phyloP scores from a whole-genome alignment of 2,797 vertebrate genomes.

The Limnodromus scolopaceus region DNA sequence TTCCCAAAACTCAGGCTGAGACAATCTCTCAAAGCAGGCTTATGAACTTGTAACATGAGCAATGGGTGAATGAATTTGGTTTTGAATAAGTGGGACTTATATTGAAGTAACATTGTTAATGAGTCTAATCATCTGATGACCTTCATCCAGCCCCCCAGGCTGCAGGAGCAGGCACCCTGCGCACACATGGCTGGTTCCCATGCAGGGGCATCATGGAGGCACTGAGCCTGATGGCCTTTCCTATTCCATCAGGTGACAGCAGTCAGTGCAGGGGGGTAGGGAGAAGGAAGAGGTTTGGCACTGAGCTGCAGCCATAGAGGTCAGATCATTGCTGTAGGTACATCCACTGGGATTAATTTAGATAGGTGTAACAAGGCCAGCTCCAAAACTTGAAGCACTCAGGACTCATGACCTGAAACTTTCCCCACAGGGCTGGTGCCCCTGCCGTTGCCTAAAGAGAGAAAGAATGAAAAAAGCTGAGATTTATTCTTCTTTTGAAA shows the following conservation, averaged over 20 bases:
- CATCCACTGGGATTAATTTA: background rate
- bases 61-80: background rate
- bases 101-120: background rate
- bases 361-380: background rate
- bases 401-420: background rate
- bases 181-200: fast-evolving
- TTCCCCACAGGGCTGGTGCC: background rate
- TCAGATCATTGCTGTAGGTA: background rate
- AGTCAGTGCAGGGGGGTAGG: background rate
- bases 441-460: background rate
- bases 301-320: background rate
- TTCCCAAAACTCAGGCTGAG: background rate
- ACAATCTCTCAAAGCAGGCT: background rate
- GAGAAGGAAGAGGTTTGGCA: background rate
- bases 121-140: background rate
- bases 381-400: background rate
- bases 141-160: background rate
- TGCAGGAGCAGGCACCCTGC: background rate
- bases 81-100: background rate
- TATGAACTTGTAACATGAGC: background rate
- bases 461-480: background rate
- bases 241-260: background rate
- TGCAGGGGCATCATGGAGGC: background rate
- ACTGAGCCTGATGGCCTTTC: background rate
- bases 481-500: background rate